Conservation (phyloP, 2,888 invertebrate genomes). For the Andrena haemorrhoa region DNA sequence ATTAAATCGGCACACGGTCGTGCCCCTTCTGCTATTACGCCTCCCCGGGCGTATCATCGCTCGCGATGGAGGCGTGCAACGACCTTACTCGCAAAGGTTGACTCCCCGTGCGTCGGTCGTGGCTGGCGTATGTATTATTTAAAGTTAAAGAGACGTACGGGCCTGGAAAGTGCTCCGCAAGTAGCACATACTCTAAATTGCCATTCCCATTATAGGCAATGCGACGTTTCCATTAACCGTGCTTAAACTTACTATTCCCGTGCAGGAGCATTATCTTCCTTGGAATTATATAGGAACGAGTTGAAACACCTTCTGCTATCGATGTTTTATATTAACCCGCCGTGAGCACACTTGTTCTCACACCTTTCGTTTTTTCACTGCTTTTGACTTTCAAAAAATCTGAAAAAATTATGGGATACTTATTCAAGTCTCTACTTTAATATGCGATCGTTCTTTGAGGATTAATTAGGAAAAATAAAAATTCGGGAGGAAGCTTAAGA, state of each 20-base stretch:
- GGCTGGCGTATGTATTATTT: slow-evolving; percentile 28
- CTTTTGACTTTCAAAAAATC: too few species aligned
- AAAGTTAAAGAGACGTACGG: not conserved
- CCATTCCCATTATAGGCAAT: not conserved
- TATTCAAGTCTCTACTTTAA: too few species aligned
- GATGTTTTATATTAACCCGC: not conserved
- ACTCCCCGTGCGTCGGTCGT: slow-evolving; percentile 18
- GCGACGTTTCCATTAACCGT: not conserved
- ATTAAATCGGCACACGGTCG: not conserved
- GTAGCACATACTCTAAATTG: slow-evolving; percentile 4
- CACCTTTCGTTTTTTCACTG: too few species aligned
- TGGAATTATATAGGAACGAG: not conserved
- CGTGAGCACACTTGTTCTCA: too few species aligned
- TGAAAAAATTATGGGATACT: too few species aligned
- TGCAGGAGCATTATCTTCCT: not conserved
- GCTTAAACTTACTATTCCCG: not conserved
- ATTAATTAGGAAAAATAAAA: too few species aligned
- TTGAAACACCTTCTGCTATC: not conserved
- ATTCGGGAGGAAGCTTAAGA: too few species aligned
- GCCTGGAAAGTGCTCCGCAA: not conserved
- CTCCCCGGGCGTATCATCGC: not conserved
- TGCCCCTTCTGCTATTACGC: not conserved
- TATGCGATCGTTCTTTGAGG: too few species aligned
- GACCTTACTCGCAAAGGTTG: slow-evolving; percentile 35
- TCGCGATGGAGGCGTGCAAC: slow-evolving; percentile 26